Conservation (phyloP, 2,888 invertebrate species). For the Drosophila neonasuta region DNA sequence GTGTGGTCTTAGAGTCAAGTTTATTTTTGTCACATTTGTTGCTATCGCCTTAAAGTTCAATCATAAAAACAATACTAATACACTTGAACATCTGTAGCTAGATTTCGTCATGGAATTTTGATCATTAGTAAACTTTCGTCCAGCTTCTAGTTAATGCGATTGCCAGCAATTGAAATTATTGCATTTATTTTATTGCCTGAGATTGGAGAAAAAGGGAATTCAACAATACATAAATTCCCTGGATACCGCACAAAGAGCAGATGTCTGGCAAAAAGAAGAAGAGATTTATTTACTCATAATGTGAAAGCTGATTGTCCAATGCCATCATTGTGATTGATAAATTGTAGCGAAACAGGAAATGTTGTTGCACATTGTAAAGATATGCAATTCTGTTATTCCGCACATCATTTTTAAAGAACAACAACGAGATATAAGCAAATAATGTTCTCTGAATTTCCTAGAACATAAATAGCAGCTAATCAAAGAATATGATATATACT, state of each 20-base stretch:
- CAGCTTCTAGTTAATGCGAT: background rate
- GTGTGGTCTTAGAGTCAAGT: constrained; percentile 18
- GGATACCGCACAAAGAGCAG: constrained; percentile 17
- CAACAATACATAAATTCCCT: constrained; percentile 1
- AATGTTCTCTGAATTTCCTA: background rate
- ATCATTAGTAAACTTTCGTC: background rate
- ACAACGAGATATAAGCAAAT: background rate
- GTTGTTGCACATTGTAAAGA: background rate
- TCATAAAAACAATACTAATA: background rate
- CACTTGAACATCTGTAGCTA: background rate
- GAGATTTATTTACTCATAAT: constrained; percentile 4
- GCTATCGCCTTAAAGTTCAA: background rate
- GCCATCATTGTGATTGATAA: constrained; percentile 35
- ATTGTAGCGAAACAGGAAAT: constrained; percentile 38
- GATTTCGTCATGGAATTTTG: background rate
- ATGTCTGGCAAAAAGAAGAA: constrained; percentile 16
- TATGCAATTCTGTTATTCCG: constrained; percentile 6
- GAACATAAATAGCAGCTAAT: background rate
- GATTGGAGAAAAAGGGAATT: background rate
- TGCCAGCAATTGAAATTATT: background rate
- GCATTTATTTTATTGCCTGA: background rate
- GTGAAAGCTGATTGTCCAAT: constrained; percentile 18
- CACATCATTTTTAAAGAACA: constrained; percentile 7
- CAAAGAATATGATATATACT: background rate
- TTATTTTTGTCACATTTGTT: constrained; percentile 9